phyloP scores from a whole-genome alignment of 2,888 invertebrate species.

The Pseudococcus longispinus region DNA sequence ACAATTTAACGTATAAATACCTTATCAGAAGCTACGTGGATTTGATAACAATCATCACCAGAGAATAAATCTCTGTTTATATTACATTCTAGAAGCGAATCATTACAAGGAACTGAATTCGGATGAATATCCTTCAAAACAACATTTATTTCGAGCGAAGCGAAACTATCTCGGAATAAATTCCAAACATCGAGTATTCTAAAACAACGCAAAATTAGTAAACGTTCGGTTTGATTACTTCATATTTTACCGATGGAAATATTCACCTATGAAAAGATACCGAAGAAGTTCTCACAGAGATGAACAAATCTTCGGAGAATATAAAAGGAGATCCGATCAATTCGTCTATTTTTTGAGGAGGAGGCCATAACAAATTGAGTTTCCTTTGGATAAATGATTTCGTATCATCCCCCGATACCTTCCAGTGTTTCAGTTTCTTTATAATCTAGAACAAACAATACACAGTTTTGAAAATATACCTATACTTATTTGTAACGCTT shows the following conservation, averaged over 20 bases:
- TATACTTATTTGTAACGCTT: not conserved
- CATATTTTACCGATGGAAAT: not conserved
- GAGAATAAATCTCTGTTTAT: constrained; percentile 66
- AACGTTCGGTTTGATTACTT: not conserved
- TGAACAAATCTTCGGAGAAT: constrained; percentile 63
- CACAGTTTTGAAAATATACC: not conserved
- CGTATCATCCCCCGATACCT: not conserved
- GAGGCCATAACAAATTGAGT: constrained; percentile 67
- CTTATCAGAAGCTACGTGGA: constrained; percentile 66
- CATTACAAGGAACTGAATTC: constrained; percentile 63
- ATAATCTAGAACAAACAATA: not conserved
- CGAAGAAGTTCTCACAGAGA: constrained; percentile 63
- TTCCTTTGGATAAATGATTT: constrained; percentile 20
- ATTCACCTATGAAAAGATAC: constrained; percentile 28
- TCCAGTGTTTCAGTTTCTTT: constrained; percentile 32
- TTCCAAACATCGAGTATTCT: constrained; percentile 67
- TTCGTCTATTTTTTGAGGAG: constrained; percentile 68
- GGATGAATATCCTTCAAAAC: constrained; percentile 65
- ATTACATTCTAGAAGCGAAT: constrained; percentile 66
- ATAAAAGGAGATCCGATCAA: constrained; percentile 65
- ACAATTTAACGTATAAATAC: constrained; percentile 59
- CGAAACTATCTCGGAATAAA: constrained; percentile 64
- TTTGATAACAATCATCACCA: constrained; percentile 65
- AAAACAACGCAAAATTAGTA: constrained; percentile 44
- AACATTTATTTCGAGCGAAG: constrained; percentile 65